phyloP scores from a whole-genome alignment of 2,113 vertebrate species.

The Manacus vitellinus region DNA sequence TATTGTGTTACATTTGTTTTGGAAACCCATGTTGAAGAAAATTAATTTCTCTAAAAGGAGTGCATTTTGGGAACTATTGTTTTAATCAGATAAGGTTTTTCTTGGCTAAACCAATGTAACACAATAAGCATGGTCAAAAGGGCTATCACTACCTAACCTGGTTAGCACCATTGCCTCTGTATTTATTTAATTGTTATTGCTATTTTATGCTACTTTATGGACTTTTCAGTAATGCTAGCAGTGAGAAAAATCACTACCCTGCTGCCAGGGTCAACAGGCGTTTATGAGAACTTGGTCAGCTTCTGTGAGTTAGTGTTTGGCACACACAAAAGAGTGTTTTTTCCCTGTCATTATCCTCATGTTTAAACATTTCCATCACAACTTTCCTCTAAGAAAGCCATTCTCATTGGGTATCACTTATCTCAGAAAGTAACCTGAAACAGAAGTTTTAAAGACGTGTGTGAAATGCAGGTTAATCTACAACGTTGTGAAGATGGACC shows the following conservation, averaged over 20 bases:
- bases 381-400: background rate
- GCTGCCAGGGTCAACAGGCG: conserved; percentile 23
- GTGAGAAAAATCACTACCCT: background rate
- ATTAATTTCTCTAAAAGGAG: background rate
- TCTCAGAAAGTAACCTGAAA: background rate
- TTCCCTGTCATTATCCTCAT: background rate
- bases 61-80: conserved; percentile 2
- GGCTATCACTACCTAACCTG: background rate
- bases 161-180: background rate
- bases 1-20: conserved; percentile 27
- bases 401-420: background rate
- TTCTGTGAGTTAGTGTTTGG: background rate
- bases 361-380: background rate
- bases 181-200: conserved; percentile 36
- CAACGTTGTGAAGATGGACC: background rate
- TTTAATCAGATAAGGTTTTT: conserved; percentile 33
- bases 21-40: background rate
- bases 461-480: background rate
- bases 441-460: background rate
- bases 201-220: background rate
- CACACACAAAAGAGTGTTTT: background rate
- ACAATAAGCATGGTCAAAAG: background rate
- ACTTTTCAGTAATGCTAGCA: background rate
- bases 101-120: conserved; percentile 29
- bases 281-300: background rate